These are phyloP conservation scores for Sakesphorus luctuosus DNA, from an alignment of 2,113 vertebrate species.

Conservation along the genomic window DNA sequence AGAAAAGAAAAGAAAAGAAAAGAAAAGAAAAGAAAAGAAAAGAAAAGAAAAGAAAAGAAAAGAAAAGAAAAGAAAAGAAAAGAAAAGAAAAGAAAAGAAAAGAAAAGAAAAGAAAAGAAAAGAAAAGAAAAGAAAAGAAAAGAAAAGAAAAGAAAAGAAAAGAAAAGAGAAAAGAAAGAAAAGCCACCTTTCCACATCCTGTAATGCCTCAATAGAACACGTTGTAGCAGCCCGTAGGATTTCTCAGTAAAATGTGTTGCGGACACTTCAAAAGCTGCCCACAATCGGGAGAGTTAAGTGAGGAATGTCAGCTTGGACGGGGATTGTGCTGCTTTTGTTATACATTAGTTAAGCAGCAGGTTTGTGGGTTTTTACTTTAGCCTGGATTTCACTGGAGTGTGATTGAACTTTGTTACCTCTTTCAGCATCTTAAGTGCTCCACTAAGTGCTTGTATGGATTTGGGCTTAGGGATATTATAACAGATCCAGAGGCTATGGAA, in stretches of 20 bases:
- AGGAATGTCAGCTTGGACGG: slow-evolving; percentile 23
- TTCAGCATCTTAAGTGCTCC: not conserved
- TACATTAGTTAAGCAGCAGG: slow-evolving; percentile 23
- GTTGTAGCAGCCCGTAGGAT: not conserved
- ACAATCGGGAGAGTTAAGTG: slow-evolving; percentile 42
- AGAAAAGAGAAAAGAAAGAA: not conserved
- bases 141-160: not conserved
- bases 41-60: too few relatives aligned
- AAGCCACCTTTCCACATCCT: not conserved
- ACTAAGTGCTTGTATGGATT: slow-evolving; percentile 10
- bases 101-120: not conserved
- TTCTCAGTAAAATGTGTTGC: not conserved
- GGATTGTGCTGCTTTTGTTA: slow-evolving; percentile 41
- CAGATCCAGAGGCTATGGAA: not conserved
- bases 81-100: slow-evolving; percentile 32
- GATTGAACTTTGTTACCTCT: slow-evolving; percentile 28
- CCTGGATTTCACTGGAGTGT: slow-evolving; percentile 29
- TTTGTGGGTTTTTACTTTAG: slow-evolving; percentile 35
- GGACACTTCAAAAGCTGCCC: slow-evolving; percentile 19
- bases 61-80: too few relatives aligned
- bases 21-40: too few relatives aligned
- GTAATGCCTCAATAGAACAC: slow-evolving; percentile 5
- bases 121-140: not conserved
- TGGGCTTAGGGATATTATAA: slow-evolving; percentile 6
- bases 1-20: too few relatives aligned